Conservation (phyloP, 2,113 vertebrate species). For the Calyptomena viridis region DNA sequence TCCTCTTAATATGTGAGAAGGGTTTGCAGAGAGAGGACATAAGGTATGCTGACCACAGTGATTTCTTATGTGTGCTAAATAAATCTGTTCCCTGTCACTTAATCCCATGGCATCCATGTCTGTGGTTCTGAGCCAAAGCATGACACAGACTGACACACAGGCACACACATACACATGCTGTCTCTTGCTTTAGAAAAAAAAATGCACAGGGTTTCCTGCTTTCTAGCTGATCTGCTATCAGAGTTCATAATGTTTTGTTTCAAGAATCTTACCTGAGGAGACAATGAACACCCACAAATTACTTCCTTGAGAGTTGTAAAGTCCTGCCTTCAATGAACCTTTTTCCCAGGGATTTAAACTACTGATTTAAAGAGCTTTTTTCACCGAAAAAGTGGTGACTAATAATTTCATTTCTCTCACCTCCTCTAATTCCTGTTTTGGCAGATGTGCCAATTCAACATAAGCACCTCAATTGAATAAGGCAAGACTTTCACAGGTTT, state of each 20-base stretch:
- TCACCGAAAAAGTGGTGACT: background rate
- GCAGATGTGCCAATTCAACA: background rate
- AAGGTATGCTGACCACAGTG: background rate
- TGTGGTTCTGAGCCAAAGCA: background rate
- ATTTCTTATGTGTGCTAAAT: background rate
- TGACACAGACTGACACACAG: background rate
- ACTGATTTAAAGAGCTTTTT: background rate
- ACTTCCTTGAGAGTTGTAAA: background rate
- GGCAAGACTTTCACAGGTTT: background rate
- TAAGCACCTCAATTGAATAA: background rate
- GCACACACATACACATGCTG: background rate
- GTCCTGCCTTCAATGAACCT: background rate
- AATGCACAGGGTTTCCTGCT: background rate
- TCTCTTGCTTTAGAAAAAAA: background rate
- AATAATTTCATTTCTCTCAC: background rate
- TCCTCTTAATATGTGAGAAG: background rate
- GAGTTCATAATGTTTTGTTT: background rate
- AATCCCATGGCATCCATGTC: background rate
- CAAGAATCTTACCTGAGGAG: background rate
- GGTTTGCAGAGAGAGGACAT: background rate
- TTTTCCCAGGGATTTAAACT: constrained; percentile 2
- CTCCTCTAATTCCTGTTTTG: background rate
- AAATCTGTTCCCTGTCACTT: background rate
- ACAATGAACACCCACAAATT: background rate
- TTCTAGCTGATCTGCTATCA: background rate